Conservation (phyloP, 1,140 invertebrate species). For the Ceratina australensis region DNA sequence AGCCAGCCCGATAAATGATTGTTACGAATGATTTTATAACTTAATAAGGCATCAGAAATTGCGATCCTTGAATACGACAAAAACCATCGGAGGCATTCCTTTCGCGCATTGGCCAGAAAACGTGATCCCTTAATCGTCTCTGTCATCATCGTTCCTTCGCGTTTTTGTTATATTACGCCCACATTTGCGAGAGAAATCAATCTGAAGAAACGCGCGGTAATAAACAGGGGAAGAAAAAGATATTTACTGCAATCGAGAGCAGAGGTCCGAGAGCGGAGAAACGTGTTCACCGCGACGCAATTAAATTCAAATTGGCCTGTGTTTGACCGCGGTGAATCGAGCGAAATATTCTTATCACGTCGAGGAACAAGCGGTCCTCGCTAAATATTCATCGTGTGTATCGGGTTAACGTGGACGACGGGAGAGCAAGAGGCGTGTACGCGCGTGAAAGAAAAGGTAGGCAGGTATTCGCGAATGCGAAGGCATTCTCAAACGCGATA, state of each 20-base stretch:
- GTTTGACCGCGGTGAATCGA: slow-evolving; percentile 12
- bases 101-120: background rate
- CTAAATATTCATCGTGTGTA: slow-evolving; percentile 69
- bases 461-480: slow-evolving; percentile 44
- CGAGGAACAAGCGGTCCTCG: slow-evolving; percentile 49
- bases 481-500: slow-evolving; percentile 46
- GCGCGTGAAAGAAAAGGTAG: background rate
- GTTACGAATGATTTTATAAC: background rate
- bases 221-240: background rate
- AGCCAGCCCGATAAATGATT: background rate
- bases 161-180: background rate
- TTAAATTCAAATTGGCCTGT: slow-evolving; percentile 49
- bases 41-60: background rate
- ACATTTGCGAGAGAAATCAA: slow-evolving; percentile 13
- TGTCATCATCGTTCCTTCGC: background rate
- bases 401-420: slow-evolving; percentile 38
- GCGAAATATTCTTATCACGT: slow-evolving; percentile 56
- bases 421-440: background rate
- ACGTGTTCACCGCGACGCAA: slow-evolving; percentile 25
- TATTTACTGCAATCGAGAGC: background rate
- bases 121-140: slow-evolving; percentile 1
- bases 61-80: background rate
- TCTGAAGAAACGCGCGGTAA: background rate
- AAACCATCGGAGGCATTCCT: background rate
- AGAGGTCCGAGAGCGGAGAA: slow-evolving; percentile 7